Base-by-base conservation (phyloP, 2,888 invertebrate species). In the Pristionchus fissidentatus region DNA sequence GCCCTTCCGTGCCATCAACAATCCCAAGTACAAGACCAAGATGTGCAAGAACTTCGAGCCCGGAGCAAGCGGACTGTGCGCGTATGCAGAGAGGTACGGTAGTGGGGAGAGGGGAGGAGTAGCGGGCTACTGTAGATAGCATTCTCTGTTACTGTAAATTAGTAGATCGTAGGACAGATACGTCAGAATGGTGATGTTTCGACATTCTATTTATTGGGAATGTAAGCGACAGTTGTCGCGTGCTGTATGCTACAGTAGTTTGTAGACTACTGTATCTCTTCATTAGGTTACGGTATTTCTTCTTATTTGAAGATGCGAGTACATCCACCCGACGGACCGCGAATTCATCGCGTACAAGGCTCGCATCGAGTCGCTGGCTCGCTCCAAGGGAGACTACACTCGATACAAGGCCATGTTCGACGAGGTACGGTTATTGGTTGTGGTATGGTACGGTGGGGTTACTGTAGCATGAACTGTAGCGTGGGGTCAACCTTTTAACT, bases 11-110 rank as follows among this genome's bases (percentile, higher is more conserved):
- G 80, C 84, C 43, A 84, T 86, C 7, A 88, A 88, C 84, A 87
- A 85, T 81, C 73, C 83, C 35, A 88, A 87, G 83, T 88, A 88
- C 87, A 88, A 88, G 83, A 88, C 88, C 22, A 86, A 87, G 84
- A 78, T 88, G 85, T 88, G 88, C 85, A 88, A 88, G 80, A 88
- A 88, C 85, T 87, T 84, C 83, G 84, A 85, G 49, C 85, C 86
- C 35, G 86, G 85, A 3, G 87, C 86, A 19, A 83, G 81, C 52
- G 87, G 87, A 13, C 84, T 85, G 81, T 88, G 88, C 41, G 87
- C 88, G 29, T 88, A 88, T 66, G 88, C 52, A 4, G 83, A 83
- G 49, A 83, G 83, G 83, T 83, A 81, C 80, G 62, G n/a, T n/a
- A n/a, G n/a, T n/a, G n/a, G n/a, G n/a, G n/a, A n/a, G n/a, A n/a